Base-by-base conservation (phyloP, 2,888 invertebrate genomes). In the Eledone cirrhosa region DNA sequence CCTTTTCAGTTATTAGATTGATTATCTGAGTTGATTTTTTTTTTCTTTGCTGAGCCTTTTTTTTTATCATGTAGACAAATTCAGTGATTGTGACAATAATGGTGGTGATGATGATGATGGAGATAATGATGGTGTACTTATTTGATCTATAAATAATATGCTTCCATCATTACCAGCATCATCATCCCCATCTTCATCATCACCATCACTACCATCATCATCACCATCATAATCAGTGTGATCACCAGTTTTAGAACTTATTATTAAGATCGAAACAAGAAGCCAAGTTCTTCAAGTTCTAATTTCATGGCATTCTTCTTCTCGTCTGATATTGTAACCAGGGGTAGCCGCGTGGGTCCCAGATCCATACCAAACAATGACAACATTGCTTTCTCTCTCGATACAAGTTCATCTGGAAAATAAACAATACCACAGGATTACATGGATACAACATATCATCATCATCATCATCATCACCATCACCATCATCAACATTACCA, bases 261-360 rank as follows among this genome's bases (percentile, higher is more conserved):
- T 41, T 41, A 41, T 19, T 24, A 29, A n/a, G 74, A 59, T 48
- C 69, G 48, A 63, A 80, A 78, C 0, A 78, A 16, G 31, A 84
- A 78, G 14, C 82, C 82, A 41, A 81, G 75, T 8, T 80, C 80
- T 33, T 81, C 76, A 16, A 86, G 79, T n/a, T 85, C 84, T 53
- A 79, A 81, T 63, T 81, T 81, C 53, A 87, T 77, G 11, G 48
- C 53, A 16, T 80, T 77, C 27, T 81, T 80, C 77, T 83, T 80
- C 0, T 83, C 82, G 5, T 75, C 33, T 5, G 83, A 67, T 53
- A 87, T 67, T 72, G 84, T 78, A n/a, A 78, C 78, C 24, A 87
- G 79, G 11, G 88, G 88, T 7, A 87, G 84, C 27, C 88, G 84
- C 3, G 86, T 86, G 13, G 86, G 84, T 8, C 88, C 88, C 2